Evolutionary conservation across 2,888 invertebrate genomes (phyloP), one percentile per base, ranked within the genome.

Genomic region (Scrobipalpa costella): DNA sequence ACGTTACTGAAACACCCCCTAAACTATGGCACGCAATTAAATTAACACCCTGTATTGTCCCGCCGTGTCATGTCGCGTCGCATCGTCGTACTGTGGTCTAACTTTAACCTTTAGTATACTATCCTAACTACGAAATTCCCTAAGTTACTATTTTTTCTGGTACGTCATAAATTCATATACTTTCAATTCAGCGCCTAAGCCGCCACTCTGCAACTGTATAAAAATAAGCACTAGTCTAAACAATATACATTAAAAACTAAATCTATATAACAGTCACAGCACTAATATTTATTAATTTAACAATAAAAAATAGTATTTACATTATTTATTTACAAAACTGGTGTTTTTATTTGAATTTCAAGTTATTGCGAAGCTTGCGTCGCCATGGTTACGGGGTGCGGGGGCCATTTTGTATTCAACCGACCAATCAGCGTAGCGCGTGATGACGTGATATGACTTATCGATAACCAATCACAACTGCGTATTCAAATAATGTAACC

Each of bases 251-350:
- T 67, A 66, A 61, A 40, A 64, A 47, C 62, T 52, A 58, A 50
- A 61, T 64, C 64, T 66, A 65, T 63, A 64, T 69, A 68, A 70
- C 65, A 69, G 68, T 71, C 69, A 69, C 69, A 71, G 70, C 70
- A 65, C 67, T 69, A 68, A 61, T 63, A 58, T 63, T 52, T 61
- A 36, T 50, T 61, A 52, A 52, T 61, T 17, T 49, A 60, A 34
- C 11, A 52, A 52, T 21, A 50, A 17, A 21, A 50, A n/a, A 38
- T 50, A 11, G 52, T 61, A 61, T 36, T 34, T 60, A 60, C 34
- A 52, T 21, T 44, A 34, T 47, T 38, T 61, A 52, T 36, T 19
- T 9, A 50, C 15, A 34, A 17, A 19, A 36, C 49, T 61, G 49
- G 49, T 61, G 49, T 33, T 57, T 57, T 36, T 44, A 17, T 47